Evolutionary conservation across 1,140 invertebrate species (phyloP).

Genomic region (Dufourea novaeangliae): DNA sequence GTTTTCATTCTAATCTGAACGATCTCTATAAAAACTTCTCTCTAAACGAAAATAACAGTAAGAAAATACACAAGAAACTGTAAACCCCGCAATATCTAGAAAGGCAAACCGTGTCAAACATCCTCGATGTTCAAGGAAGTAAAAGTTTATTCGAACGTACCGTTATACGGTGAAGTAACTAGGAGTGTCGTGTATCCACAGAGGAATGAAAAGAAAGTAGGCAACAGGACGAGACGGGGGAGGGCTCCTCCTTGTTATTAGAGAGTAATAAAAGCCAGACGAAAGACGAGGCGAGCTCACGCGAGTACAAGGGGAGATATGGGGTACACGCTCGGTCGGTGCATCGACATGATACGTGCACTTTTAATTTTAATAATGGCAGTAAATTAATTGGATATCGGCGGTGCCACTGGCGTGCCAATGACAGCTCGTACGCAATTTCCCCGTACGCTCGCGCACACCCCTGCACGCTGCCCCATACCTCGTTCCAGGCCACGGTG

Average conservation of each 20-base stretch:
- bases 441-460: slow-evolving; percentile 34
- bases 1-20: too few relatives aligned
- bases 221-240: too few relatives aligned
- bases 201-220: slow-evolving; percentile 4
- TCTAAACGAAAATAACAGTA: too few relatives aligned
- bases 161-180: too few relatives aligned
- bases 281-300: slow-evolving; percentile 36
- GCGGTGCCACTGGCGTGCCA: slow-evolving; percentile 62
- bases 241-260: not conserved
- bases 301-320: slow-evolving; percentile 27
- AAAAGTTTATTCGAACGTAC: too few relatives aligned
- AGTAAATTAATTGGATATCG: slow-evolving; percentile 73
- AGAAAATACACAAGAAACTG: too few relatives aligned
- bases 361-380: slow-evolving; percentile 71
- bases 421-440: slow-evolving; percentile 69
- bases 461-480: slow-evolving; percentile 12
- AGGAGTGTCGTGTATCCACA: not conserved
- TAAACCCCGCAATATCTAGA: too few relatives aligned
- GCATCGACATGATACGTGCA: slow-evolving; percentile 49
- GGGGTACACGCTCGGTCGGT: slow-evolving; percentile 1
- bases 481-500: too few relatives aligned
- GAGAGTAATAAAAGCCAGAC: not conserved
- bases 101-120: too few relatives aligned
- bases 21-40: too few relatives aligned
- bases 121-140: too few relatives aligned